Evolutionary conservation across 2,797 vertebrate genomes (phyloP).

Genomic region (Premnoplex brunnescens): DNA sequence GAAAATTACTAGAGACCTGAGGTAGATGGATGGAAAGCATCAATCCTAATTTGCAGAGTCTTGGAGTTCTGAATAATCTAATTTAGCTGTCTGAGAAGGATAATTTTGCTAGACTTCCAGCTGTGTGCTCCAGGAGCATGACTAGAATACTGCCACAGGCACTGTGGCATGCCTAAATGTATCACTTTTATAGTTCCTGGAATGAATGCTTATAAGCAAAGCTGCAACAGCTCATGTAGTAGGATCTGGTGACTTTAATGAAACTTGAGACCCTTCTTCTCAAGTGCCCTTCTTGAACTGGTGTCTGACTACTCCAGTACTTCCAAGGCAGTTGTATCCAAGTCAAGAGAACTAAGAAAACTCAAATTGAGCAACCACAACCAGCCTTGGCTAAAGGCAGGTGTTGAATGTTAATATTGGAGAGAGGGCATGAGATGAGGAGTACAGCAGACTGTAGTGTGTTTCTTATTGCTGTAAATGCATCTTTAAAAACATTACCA

Average conservation of each 20-base stretch:
- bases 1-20: neutral
- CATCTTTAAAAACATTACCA: neutral
- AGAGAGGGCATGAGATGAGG: neutral
- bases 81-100: neutral
- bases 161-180: neutral
- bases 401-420: neutral
- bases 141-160: neutral
- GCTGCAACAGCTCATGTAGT: neutral
- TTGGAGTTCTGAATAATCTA: neutral
- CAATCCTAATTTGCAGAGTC: neutral
- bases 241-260: neutral
- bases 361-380: neutral
- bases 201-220: conserved; percentile 3
- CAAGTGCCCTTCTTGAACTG: neutral
- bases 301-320: neutral
- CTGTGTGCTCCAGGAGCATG: neutral
- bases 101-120: neutral
- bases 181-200: neutral
- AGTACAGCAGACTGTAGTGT: neutral
- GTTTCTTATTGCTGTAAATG: neutral
- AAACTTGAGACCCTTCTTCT: neutral
- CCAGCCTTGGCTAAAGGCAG: neutral
- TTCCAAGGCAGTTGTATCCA: neutral
- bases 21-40: neutral
- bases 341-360: neutral